Percentiles rank a stretch among this genome's conserved stretches.
Conservation (phyloP, 2,888 invertebrate genomes). For the Cephus spinipes region DNA sequence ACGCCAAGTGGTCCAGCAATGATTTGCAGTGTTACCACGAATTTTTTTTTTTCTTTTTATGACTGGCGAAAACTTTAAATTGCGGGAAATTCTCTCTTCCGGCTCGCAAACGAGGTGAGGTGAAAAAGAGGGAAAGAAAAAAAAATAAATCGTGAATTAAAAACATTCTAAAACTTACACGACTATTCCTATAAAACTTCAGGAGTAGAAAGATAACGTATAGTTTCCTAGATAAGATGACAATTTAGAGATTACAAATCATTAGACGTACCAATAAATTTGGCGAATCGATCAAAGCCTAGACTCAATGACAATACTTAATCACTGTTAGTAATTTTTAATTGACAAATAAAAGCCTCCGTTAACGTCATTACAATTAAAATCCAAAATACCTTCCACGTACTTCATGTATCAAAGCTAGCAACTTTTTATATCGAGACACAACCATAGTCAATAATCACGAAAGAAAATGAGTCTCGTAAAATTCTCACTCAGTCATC, state of each 20-base stretch:
- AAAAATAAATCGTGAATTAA: not conserved
- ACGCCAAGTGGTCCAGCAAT: conserved; percentile 1
- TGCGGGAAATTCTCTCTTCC: not conserved
- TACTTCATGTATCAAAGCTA: not conserved
- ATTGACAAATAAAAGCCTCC: not conserved
- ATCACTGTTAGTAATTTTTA: too few relatives aligned
- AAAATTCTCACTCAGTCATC: not conserved
- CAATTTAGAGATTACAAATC: not conserved
- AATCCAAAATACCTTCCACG: not conserved
- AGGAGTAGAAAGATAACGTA: not conserved
- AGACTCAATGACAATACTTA: not conserved
- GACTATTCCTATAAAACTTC: not conserved
- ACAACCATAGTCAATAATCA: not conserved
- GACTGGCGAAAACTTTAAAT: not conserved
- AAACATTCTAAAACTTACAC: not conserved
- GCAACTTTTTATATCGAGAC: not conserved
- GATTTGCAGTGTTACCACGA: not conserved
- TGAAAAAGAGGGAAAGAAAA: not conserved
- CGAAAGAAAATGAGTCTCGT: not conserved
- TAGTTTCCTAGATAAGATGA: not conserved
- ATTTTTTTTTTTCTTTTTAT: not conserved
- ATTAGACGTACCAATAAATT: not conserved
- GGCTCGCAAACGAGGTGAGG: not conserved
- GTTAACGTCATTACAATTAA: not conserved
- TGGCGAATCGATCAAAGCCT: not conserved